A percentile compares a stretch with the other conserved stretches of the same genome.
Conservation (phyloP, 2,113 vertebrate genomes). For the Lagopus muta region DNA sequence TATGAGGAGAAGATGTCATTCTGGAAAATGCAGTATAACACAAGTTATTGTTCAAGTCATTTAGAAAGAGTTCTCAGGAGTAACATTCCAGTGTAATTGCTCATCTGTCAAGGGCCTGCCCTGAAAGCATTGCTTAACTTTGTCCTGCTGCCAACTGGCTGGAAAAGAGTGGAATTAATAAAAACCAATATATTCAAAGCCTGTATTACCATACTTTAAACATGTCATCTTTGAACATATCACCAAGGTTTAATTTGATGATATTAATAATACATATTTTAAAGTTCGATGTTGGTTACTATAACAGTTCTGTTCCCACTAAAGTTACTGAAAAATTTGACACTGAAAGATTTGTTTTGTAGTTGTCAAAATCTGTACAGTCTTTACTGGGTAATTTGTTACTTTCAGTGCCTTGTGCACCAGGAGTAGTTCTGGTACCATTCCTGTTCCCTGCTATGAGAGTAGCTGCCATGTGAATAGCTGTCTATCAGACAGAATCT, state of each 20-base stretch:
- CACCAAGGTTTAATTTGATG: slow-evolving; percentile 4
- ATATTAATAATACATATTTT: neutral
- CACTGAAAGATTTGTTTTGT: neutral
- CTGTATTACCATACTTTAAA: slow-evolving; percentile 13
- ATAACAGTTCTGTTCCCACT: neutral
- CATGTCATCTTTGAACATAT: neutral
- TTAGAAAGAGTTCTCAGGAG: slow-evolving; percentile 29
- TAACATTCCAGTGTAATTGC: slow-evolving; percentile 3
- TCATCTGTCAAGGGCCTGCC: neutral
- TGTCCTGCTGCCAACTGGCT: slow-evolving; percentile 10
- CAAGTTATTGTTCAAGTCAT: neutral
- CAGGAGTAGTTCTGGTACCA: neutral
- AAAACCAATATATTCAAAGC: neutral
- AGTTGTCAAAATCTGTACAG: neutral
- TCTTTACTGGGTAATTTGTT: neutral
- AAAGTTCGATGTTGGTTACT: neutral
- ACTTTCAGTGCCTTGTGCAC: neutral
- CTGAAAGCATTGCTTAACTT: slow-evolving; percentile 14
- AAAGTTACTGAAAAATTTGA: neutral
- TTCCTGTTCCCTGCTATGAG: neutral
- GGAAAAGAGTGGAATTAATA: slow-evolving; percentile 22
- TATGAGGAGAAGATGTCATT: neutral
- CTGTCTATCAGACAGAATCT: neutral
- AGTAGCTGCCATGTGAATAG: neutral
- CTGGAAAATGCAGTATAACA: neutral